Evolutionary conservation across 1,140 invertebrate species (phyloP).

Genomic region (Eubasilissa regina): DNA sequence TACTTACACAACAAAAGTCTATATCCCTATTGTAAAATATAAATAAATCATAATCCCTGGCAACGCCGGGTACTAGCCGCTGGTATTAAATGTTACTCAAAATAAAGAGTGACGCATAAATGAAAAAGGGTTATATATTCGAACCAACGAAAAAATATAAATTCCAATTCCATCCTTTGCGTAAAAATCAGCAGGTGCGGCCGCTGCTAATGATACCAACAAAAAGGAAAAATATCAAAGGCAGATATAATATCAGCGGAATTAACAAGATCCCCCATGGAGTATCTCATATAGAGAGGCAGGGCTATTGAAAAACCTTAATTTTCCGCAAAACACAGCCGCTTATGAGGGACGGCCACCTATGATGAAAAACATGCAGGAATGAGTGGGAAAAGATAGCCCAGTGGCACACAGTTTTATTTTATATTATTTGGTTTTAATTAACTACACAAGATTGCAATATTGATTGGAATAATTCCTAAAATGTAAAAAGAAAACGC

Average conservation of each 20-base stretch:
- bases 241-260: slow-evolving; percentile 18
- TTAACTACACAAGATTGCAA: not conserved
- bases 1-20: too few relatives aligned
- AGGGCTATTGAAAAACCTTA: slow-evolving; percentile 53
- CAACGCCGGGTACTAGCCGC: too few relatives aligned
- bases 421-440: not conserved
- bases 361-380: slow-evolving; percentile 54
- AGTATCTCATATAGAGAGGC: slow-evolving; percentile 8
- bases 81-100: too few relatives aligned
- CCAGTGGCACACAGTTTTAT: slow-evolving; percentile 38
- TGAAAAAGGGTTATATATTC: too few relatives aligned
- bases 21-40: too few relatives aligned
- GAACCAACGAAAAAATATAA: too few relatives aligned
- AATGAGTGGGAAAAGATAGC: slow-evolving; percentile 51
- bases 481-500: too few relatives aligned
- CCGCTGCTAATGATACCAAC: slow-evolving; percentile 15
- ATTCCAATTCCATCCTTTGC: too few relatives aligned
- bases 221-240: slow-evolving; percentile 41
- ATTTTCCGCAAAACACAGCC: slow-evolving; percentile 53
- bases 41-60: too few relatives aligned
- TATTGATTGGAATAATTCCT: too few relatives aligned
- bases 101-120: too few relatives aligned
- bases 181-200: slow-evolving; percentile 26
- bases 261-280: slow-evolving; percentile 15
- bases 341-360: slow-evolving; percentile 53